phyloP scores from a whole-genome alignment of 2,113 vertebrate species.

The Ariopsis seemanni region DNA sequence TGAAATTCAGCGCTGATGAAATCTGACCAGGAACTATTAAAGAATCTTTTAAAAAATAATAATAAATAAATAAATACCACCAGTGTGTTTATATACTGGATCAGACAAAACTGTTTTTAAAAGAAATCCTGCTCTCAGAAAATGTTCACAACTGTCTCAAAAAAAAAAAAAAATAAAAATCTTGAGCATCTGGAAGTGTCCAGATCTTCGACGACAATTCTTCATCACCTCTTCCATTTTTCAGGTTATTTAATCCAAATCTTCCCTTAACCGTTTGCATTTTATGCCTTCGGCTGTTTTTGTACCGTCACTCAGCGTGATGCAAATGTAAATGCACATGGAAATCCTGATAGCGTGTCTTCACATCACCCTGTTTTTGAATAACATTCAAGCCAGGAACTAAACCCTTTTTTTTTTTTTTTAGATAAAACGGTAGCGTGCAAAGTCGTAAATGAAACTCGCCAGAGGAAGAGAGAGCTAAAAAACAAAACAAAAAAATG shows the following conservation, averaged over 20 bases:
- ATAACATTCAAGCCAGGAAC: neutral
- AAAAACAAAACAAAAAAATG: neutral
- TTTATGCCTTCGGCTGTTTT: neutral
- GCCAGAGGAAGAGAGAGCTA: neutral
- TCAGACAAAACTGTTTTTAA: too few species aligned
- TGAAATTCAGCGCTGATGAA: too few species aligned
- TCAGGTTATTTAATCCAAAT: neutral
- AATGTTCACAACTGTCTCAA: neutral
- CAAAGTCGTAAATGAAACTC: conserved; percentile 31
- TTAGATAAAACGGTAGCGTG: neutral
- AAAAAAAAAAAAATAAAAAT: neutral
- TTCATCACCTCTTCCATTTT: neutral
- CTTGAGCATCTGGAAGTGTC: neutral
- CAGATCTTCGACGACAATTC: neutral
- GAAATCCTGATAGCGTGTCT: neutral
- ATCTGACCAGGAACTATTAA: neutral
- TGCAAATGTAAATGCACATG: conserved; percentile 3
- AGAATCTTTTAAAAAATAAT: neutral
- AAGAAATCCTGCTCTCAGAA: neutral
- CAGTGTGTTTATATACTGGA: too few species aligned
- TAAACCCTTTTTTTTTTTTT: neutral
- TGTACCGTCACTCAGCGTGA: neutral
- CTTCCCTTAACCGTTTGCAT: neutral
- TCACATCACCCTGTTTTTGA: neutral
- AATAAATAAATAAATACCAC: neutral